phyloP scores from a whole-genome alignment of 2,113 vertebrate species.

The Stegostoma tigrinum region DNA sequence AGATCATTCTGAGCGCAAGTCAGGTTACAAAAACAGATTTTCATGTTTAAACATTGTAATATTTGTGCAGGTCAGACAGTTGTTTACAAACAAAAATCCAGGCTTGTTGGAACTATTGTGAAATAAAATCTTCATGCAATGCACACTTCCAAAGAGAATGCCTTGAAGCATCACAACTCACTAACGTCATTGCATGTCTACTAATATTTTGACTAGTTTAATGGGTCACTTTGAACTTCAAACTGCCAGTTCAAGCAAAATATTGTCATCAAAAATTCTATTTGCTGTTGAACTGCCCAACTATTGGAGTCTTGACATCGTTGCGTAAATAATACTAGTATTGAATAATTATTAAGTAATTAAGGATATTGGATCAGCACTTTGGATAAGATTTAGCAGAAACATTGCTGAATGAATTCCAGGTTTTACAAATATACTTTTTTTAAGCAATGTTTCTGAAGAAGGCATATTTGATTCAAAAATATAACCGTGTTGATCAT shows the following conservation, averaged over 20 bases:
- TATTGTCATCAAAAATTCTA: neutral
- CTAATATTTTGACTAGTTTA: neutral
- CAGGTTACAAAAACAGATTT: neutral
- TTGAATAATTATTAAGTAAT: neutral
- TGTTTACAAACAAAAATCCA: neutral
- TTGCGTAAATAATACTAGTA: neutral
- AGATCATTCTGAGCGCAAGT: no score
- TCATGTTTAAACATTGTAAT: neutral
- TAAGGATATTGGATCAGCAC: neutral
- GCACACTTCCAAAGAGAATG: neutral
- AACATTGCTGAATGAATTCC: neutral
- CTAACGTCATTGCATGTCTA: neutral
- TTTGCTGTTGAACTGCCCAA: neutral
- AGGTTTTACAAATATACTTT: no score
- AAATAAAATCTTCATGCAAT: no score
- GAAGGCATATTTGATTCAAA: no score
- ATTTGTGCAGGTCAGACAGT: neutral
- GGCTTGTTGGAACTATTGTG: neutral
- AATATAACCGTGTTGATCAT: no score
- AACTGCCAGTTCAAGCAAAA: constrained; percentile 14
- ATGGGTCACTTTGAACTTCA: neutral
- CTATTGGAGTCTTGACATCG: neutral
- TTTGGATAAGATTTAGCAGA: neutral
- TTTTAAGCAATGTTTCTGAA: no score
- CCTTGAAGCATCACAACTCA: no score